phyloP scores from a whole-genome alignment of 1,140 invertebrate genomes.

The Megalonaias nervosa region DNA sequence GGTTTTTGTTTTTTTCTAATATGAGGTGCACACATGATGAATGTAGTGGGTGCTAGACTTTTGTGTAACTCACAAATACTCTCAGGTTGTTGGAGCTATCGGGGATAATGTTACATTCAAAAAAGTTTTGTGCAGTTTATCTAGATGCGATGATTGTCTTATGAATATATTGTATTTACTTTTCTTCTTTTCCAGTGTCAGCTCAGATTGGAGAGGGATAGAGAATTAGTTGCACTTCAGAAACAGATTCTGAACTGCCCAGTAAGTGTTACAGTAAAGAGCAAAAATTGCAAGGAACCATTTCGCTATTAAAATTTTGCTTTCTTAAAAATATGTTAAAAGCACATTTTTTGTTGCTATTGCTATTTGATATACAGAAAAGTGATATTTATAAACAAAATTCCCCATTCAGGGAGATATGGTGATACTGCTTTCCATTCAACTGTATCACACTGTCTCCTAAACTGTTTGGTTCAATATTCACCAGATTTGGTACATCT shows the following conservation, averaged over 20 bases:
- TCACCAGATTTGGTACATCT: too few species aligned
- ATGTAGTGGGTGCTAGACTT: too few species aligned
- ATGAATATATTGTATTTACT: neutral
- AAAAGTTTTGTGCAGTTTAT: too few species aligned
- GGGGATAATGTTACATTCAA: too few species aligned
- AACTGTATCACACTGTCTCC: too few species aligned
- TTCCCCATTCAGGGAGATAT: neutral
- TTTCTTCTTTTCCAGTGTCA: constrained; percentile 51
- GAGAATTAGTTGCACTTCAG: constrained; percentile 54
- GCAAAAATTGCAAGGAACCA: neutral
- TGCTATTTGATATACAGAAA: neutral
- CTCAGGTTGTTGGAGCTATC: too few species aligned
- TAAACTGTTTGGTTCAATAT: too few species aligned
- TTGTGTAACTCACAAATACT: too few species aligned
- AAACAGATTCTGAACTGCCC: constrained; percentile 65
- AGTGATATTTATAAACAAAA: neutral
- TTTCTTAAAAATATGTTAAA: neutral
- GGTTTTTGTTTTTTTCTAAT: too few species aligned
- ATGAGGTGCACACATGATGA: too few species aligned
- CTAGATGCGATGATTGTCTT: neutral
- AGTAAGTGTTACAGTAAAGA: constrained; percentile 39
- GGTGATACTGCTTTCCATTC: neutral
- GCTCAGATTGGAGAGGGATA: constrained; percentile 58
- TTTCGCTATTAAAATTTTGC: neutral
- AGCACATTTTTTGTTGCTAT: neutral